These are phyloP conservation scores for Druon quercuslanigerum DNA, from an alignment of 1,140 invertebrate species.

Conservation along the genomic window DNA sequence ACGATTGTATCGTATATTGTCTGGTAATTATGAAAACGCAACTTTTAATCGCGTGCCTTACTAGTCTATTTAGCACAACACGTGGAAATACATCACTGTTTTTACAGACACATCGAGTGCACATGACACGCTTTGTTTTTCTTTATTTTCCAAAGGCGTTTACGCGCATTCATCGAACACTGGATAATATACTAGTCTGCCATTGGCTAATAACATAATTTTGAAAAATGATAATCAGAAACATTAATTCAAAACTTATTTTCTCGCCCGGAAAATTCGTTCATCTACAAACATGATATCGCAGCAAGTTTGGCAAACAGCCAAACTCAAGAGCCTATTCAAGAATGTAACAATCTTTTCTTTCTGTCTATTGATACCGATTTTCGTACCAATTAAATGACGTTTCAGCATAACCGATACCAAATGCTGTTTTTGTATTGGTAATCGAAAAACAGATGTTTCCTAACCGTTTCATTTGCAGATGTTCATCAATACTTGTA, in stretches of 20 bases:
- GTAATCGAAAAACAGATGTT: not conserved
- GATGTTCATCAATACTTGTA: constrained; percentile 30
- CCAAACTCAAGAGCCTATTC: not conserved
- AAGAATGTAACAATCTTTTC: no score
- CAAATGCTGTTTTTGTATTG: not conserved
- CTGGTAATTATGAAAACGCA: not conserved
- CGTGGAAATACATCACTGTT: constrained; percentile 14
- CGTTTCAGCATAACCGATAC: no score
- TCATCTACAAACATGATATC: not conserved
- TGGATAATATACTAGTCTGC: not conserved
- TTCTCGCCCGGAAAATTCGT: not conserved
- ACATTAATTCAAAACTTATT: not conserved
- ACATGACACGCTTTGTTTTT: constrained; percentile 22
- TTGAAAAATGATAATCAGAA: constrained; percentile 3
- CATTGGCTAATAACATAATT: constrained; percentile 20
- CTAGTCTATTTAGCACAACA: not conserved
- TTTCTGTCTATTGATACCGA: no score
- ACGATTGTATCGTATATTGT: not conserved
- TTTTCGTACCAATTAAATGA: no score
- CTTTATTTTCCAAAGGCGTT: constrained; percentile 20
- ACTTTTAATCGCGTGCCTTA: constrained; percentile 21
- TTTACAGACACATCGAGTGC: constrained; percentile 2
- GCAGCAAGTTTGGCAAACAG: not conserved
- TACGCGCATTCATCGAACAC: not conserved
- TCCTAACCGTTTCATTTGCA: not conserved